phyloP scores from a whole-genome alignment of 2,888 invertebrate species.

The Troides helena region DNA sequence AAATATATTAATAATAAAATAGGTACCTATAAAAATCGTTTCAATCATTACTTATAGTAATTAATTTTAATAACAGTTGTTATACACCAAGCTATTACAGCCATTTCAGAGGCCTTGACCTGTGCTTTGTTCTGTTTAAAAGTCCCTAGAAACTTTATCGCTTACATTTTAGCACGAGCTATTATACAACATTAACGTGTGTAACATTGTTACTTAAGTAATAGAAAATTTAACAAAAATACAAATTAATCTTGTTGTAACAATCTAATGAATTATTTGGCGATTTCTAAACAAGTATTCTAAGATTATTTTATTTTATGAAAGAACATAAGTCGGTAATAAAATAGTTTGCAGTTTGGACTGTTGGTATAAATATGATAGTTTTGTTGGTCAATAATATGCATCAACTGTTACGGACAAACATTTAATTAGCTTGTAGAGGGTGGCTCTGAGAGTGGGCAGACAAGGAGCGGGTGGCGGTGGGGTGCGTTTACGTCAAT shows the following conservation, averaged over 20 bases:
- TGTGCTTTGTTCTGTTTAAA: constrained; percentile 60
- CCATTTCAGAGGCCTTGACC: constrained; percentile 57
- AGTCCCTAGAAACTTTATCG: constrained; percentile 49
- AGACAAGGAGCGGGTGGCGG: constrained; percentile 32
- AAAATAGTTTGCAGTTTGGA: too few relatives aligned
- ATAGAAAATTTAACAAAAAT: constrained; percentile 18
- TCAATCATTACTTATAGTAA: constrained; percentile 40
- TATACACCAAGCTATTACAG: constrained; percentile 45
- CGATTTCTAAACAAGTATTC: too few relatives aligned
- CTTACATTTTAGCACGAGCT: constrained; percentile 18
- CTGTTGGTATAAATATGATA: too few relatives aligned
- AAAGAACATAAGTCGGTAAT: too few relatives aligned
- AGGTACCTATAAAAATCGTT: not conserved
- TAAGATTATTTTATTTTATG: too few relatives aligned
- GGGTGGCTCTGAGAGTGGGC: constrained; percentile 47
- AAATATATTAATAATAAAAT: not conserved
- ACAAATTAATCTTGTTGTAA: too few relatives aligned
- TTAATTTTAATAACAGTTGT: constrained; percentile 64
- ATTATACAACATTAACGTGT: not conserved
- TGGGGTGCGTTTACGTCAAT: constrained; percentile 60
- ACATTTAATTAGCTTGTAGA: constrained; percentile 70
- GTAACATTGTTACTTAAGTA: not conserved
- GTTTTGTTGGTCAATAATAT: not conserved
- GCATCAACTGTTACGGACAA: constrained; percentile 56
- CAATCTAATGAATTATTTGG: too few relatives aligned